Percentiles rank a stretch among this genome's conserved stretches.
phyloP scores from a whole-genome alignment of 2,113 vertebrate species.

The Anolis sagrei region DNA sequence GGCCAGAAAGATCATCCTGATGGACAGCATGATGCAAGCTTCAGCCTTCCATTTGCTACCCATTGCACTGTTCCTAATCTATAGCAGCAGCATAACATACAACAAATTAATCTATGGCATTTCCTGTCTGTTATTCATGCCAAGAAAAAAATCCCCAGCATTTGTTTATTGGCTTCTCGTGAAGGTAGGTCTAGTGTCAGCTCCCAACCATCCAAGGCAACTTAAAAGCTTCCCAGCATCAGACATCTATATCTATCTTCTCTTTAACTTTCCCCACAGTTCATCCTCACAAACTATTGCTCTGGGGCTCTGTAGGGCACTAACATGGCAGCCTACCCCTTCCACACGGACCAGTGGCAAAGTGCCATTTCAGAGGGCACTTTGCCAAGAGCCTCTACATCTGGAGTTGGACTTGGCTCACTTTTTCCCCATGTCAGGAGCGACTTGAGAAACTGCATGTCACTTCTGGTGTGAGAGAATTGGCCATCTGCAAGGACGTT shows the following conservation, averaged over 20 bases:
- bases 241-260: neutral
- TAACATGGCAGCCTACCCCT: neutral
- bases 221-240: neutral
- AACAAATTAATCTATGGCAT: neutral
- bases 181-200: neutral
- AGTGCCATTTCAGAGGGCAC: neutral
- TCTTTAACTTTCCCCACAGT: neutral
- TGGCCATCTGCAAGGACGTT: no score
- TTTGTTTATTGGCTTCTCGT: neutral
- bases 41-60: neutral
- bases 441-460: no score
- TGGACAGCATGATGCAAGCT: neutral
- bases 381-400: neutral
- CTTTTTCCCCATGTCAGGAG: no score
- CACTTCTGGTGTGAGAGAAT: no score
- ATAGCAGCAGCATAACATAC: neutral
- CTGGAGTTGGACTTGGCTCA: no score
- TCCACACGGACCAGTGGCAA: no score
- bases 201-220: neutral
- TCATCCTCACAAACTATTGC: neutral
- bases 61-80: neutral
- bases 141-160: neutral
- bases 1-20: neutral
- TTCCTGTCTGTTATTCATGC: neutral
- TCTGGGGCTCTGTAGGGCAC: neutral